Evolutionary conservation across 2,797 vertebrate genomes (phyloP).

Genomic region (Paguma larvata): DNA sequence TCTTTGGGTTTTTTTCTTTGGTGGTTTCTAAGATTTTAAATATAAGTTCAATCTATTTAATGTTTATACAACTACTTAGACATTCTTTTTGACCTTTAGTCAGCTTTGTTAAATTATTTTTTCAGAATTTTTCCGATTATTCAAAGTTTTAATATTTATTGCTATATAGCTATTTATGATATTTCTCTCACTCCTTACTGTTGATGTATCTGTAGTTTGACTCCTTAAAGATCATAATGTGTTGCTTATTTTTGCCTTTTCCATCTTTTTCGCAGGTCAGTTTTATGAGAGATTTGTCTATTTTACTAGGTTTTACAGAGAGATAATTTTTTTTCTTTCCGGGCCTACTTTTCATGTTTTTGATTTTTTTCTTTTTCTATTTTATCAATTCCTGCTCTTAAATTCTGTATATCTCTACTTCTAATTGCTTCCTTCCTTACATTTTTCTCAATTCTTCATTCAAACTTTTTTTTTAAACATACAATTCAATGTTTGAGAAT

Average conservation of each 20-base stretch:
- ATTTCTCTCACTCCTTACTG: neutral
- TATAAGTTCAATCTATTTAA: slow-evolving; percentile 27
- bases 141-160: neutral
- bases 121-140: neutral
- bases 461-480: neutral
- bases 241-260: neutral
- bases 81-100: neutral
- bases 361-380: neutral
- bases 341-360: neutral
- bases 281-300: neutral
- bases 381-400: neutral
- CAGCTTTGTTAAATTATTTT: neutral
- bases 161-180: neutral
- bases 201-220: neutral
- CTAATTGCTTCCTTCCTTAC: neutral
- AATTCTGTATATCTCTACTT: neutral
- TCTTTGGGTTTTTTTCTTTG: neutral
- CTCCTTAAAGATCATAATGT: neutral
- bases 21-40: neutral
- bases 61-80: neutral
- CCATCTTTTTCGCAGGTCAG: neutral
- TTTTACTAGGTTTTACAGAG: neutral
- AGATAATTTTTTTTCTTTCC: neutral
- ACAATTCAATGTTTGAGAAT: neutral
- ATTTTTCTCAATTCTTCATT: neutral